Conservation (phyloP, 2,113 vertebrate genomes). For the Electrona antarctica region DNA sequence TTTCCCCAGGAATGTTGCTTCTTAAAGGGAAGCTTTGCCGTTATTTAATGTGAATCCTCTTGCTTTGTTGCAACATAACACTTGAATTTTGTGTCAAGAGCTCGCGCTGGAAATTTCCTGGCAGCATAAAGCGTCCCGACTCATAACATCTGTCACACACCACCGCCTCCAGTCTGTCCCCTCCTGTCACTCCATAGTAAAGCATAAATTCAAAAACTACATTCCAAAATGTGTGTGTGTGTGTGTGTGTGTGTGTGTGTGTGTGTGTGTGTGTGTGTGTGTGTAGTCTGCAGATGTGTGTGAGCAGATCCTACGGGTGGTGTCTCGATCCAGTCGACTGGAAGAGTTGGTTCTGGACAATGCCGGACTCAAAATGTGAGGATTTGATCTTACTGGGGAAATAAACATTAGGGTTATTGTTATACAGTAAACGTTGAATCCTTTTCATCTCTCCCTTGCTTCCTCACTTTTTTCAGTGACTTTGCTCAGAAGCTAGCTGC, state of each 20-base stretch:
- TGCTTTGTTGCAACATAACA: too few relatives aligned
- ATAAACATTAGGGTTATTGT: background rate
- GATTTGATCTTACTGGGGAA: background rate
- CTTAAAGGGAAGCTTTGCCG: too few relatives aligned
- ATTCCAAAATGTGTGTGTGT: background rate
- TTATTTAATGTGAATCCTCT: too few relatives aligned
- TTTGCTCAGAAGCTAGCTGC: slow-evolving; percentile 94
- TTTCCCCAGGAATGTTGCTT: too few relatives aligned
- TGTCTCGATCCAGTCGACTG: slow-evolving; percentile 89
- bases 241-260: slow-evolving; percentile 22
- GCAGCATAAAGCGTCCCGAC: too few relatives aligned
- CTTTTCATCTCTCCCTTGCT: background rate
- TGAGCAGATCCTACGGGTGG: slow-evolving; percentile 93
- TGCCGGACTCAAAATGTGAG: slow-evolving; percentile 93
- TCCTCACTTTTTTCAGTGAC: slow-evolving; percentile 78
- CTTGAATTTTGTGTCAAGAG: too few relatives aligned
- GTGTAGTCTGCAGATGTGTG: slow-evolving; percentile 91
- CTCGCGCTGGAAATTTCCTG: too few relatives aligned
- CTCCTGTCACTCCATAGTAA: too few relatives aligned
- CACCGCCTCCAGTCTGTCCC: too few relatives aligned
- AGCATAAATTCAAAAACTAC: background rate
- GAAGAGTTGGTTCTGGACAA: slow-evolving; percentile 96
- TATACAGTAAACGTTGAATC: background rate
- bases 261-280: slow-evolving; percentile 6
- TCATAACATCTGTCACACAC: too few relatives aligned